A percentile compares a stretch with the other conserved stretches of the same genome.
These are phyloP conservation scores for Actinostola sp. DNA, from an alignment of 92 coral and sea anemone species.

Conservation along the genomic window DNA sequence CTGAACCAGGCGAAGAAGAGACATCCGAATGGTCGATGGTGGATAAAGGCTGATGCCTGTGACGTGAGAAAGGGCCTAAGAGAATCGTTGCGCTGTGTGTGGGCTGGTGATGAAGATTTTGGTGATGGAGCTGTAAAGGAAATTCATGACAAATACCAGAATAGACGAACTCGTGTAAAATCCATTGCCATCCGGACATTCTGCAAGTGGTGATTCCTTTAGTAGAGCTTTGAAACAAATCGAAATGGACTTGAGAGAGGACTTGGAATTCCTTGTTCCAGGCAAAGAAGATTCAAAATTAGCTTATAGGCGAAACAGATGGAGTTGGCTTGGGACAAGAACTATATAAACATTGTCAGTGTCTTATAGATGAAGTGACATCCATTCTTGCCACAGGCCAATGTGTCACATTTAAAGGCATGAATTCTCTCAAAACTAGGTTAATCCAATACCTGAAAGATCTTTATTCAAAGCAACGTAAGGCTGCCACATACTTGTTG, in stretches of 20 bases:
- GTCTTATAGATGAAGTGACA: not conserved
- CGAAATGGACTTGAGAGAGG: slow-evolving; percentile 38
- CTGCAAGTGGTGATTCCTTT: no score
- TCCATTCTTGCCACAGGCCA: not conserved
- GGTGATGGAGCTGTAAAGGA: slow-evolving; percentile 48
- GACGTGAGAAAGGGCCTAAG: slow-evolving; percentile 64
- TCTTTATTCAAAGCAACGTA: slow-evolving; percentile 50
- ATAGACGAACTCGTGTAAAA: not conserved
- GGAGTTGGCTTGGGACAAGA: slow-evolving; percentile 69
- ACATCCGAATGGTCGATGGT: slow-evolving; percentile 69
- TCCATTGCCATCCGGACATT: not conserved
- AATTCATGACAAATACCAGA: not conserved
- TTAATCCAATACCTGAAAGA: slow-evolving; percentile 34
- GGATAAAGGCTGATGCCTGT: slow-evolving; percentile 84
- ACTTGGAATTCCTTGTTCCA: slow-evolving; percentile 38
- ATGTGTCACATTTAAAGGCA: not conserved
- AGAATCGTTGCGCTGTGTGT: slow-evolving; percentile 60
- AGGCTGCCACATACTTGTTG: slow-evolving; percentile 58
- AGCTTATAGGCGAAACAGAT: slow-evolving; percentile 46
- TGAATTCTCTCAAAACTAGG: not conserved
- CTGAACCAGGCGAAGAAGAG: slow-evolving; percentile 33
- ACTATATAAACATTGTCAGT: slow-evolving; percentile 22
- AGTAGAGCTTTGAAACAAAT: no score
- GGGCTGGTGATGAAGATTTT: slow-evolving; percentile 81
- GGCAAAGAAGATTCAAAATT: slow-evolving; percentile 23